phyloP scores from a whole-genome alignment of 1,140 invertebrate species.

The Bombus haemorrhoidalis region DNA sequence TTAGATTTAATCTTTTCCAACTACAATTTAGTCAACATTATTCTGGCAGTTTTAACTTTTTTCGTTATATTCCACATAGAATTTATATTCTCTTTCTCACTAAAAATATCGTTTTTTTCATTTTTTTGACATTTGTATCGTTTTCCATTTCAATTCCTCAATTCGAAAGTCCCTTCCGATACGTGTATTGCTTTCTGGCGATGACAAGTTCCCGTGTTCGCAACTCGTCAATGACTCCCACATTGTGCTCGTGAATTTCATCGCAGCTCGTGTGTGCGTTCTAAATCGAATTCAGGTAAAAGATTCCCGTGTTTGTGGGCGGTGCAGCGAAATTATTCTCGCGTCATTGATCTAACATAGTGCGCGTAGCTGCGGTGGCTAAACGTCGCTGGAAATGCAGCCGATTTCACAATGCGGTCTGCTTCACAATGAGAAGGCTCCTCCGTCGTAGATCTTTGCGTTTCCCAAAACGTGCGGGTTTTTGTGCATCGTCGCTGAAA shows the following conservation, averaged over 20 bases:
- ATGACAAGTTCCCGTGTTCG: constrained; percentile 4
- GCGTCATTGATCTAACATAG: constrained; percentile 54
- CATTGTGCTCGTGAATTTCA: not conserved
- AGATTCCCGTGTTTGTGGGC: constrained; percentile 48
- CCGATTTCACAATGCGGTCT: constrained; percentile 36
- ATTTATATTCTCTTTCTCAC: not conserved
- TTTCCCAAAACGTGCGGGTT: constrained; percentile 24
- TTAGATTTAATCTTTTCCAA: no score
- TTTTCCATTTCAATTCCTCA: not conserved
- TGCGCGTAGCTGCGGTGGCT: constrained; percentile 18
- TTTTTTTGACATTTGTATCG: not conserved
- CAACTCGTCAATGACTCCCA: not conserved
- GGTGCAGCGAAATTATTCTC: constrained; percentile 57
- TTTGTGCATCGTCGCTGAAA: constrained; percentile 34
- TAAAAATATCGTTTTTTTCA: not conserved
- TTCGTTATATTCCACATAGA: no score
- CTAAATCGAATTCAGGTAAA: constrained; percentile 19
- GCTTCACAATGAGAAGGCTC: constrained; percentile 44
- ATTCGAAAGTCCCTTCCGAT: not conserved
- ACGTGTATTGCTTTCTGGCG: constrained; percentile 6
- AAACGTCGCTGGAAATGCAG: constrained; percentile 7
- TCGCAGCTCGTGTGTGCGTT: not conserved
- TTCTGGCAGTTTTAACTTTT: no score
- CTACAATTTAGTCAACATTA: no score
- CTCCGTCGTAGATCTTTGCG: not conserved